Percentiles rank a stretch among this genome's conserved stretches.
Conservation (phyloP, 2,113 vertebrate genomes). For the Ciconia stormi region DNA sequence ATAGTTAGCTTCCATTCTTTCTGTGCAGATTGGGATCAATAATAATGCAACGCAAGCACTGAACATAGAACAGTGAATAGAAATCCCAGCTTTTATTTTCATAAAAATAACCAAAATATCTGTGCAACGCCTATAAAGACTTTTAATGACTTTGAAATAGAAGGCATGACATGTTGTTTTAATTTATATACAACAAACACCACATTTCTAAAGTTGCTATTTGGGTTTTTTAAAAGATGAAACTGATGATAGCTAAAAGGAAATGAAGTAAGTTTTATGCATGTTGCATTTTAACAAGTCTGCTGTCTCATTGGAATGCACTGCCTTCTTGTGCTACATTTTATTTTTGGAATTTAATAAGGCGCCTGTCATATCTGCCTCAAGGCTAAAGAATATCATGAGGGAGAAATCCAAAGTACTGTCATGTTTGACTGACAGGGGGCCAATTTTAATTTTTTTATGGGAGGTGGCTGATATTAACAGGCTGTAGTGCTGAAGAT, state of each 20-base stretch:
- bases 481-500: conserved; percentile 64
- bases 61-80: not conserved
- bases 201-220: conserved; percentile 61
- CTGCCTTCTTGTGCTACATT: conserved; percentile 77
- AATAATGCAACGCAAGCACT: not conserved
- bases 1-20: not conserved
- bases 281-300: conserved; percentile 82
- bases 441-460: conserved; percentile 81
- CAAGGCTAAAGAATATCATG: conserved; percentile 82
- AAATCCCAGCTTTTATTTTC: conserved; percentile 26
- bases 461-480: conserved; percentile 75
- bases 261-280: conserved; percentile 73
- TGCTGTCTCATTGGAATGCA: conserved; percentile 81
- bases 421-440: conserved; percentile 85
- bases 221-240: conserved; percentile 65
- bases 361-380: conserved; percentile 85
- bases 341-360: conserved; percentile 88
- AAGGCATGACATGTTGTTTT: conserved; percentile 48
- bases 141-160: conserved; percentile 19
- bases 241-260: conserved; percentile 69
- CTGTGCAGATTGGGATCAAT: not conserved
- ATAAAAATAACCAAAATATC: conserved; percentile 3
- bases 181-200: conserved; percentile 53
- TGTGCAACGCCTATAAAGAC: not conserved
- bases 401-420: conserved; percentile 80